These are phyloP conservation scores for Catharus minimus DNA, from an alignment of 2,113 vertebrate species.

Conservation along the genomic window DNA sequence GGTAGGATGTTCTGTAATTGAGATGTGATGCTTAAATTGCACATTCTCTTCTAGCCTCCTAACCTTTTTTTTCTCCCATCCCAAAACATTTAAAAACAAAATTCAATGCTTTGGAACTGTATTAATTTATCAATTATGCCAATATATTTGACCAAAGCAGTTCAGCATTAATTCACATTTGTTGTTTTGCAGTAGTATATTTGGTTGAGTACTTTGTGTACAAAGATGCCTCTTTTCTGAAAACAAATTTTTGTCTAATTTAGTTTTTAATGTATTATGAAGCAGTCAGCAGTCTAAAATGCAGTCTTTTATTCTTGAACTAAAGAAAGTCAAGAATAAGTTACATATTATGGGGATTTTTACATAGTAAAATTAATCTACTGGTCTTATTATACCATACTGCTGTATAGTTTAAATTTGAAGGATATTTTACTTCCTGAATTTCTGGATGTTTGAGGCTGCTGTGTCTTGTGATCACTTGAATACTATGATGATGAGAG, in stretches of 20 bases:
- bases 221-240: not conserved
- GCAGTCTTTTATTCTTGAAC: not conserved
- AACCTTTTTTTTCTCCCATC: not conserved
- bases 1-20: slow-evolving; percentile 14
- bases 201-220: not conserved
- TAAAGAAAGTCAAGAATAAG: not conserved
- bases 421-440: slow-evolving; percentile 39
- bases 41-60: not conserved
- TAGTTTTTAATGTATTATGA: not conserved
- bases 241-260: not conserved
- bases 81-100: not conserved
- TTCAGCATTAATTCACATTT: not conserved
- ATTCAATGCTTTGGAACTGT: not conserved
- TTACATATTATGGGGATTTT: not conserved
- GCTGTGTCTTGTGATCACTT: slow-evolving; percentile 6
- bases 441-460: slow-evolving; percentile 13
- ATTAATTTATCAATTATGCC: not conserved
- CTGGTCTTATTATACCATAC: not conserved
- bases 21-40: not conserved
- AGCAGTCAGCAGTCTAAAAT: not conserved
- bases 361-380: not conserved
- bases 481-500: slow-evolving; percentile 26
- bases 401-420: slow-evolving; percentile 18
- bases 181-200: not conserved
- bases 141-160: not conserved